Base-by-base conservation (phyloP, 2,888 invertebrate species). In the Vanessa cardui region DNA sequence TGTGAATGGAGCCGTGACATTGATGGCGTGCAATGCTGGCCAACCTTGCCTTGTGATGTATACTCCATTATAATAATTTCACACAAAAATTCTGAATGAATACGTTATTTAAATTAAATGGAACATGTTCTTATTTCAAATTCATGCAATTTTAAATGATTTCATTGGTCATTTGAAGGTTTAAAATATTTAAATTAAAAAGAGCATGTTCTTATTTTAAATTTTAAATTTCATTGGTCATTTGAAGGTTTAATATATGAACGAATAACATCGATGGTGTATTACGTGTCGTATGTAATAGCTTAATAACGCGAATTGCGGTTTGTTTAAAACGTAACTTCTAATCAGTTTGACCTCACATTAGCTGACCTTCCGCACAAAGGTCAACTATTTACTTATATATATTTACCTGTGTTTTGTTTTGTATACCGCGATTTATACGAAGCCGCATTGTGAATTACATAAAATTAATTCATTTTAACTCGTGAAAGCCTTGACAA, bases 1-100 rank as follows among this genome's bases (percentile, higher is more conserved):
- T 67, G 77, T 83, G 82, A 86, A 85, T 82, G 80, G 77, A 77
- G 76, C 82, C 82, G 78, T 86, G 87, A 86, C 86, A 86, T 86
- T 86, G 86, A 69, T 72, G 76, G 71, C 76, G 77, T 74, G 77
- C 76, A 73, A 72, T 68, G 68, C 18, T 39, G 33, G 74, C 56
- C 70, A 65, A 69, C 74, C 70, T 73, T 72, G 72, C 66, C 70
- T 69, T 68, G 63, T 56, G 62, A 69, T 69, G 70, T 58, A 64
- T 66, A 66, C 65, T 61, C 68, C 59, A 6, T 15, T 58, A 26
- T 52, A 52, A 49, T 62, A 58, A 45, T 62, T 62, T 58, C 39
- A 58, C 58, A 56, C 52, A 20, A 60, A n/a, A 64, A 47, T 31
- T 9, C 20, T 64, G 33, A 59, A 18, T 26, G 33, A 64, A 47